Evolutionary conservation across 2,797 vertebrate species (phyloP).

Genomic region (Falco biarmicus): DNA sequence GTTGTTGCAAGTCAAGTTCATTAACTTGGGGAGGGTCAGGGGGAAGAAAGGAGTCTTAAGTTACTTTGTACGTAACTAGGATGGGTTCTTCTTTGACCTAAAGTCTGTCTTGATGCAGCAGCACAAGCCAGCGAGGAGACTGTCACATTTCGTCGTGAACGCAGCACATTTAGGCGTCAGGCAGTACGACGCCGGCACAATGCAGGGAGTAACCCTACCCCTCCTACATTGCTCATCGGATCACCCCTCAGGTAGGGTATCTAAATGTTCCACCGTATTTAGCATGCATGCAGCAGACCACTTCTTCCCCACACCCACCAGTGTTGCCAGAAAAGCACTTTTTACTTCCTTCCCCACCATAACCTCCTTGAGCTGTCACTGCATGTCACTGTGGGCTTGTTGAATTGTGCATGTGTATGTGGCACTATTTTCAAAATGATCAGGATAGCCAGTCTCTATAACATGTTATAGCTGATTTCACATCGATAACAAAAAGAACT

Average conservation of each 20-base stretch:
- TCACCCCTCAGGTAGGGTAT: conserved; percentile 96
- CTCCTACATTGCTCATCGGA: conserved; percentile 97
- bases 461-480: neutral
- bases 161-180: conserved; percentile 99
- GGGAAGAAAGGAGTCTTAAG: conserved; percentile 70
- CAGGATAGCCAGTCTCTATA: conserved; percentile 59
- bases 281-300: conserved; percentile 78
- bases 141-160: conserved; percentile 95
- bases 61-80: conserved; percentile 73
- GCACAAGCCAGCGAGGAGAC: conserved; percentile 94
- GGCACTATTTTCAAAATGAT: conserved; percentile 53
- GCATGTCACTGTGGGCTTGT: conserved; percentile 77
- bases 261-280: conserved; percentile 79
- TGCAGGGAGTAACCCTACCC: conserved; percentile 98
- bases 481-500: neutral
- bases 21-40: conserved; percentile 66
- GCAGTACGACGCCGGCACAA: conserved; percentile 98
- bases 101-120: conserved; percentile 86
- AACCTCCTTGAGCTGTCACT: conserved; percentile 69
- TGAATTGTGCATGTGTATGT: conserved; percentile 77
- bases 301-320: conserved; percentile 47
- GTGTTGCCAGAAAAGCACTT: conserved; percentile 64
- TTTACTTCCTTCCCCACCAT: conserved; percentile 53
- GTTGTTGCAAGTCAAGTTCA: conserved; percentile 19
- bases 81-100: conserved; percentile 80